Conservation (phyloP, 2,113 vertebrate genomes). For the Montifringilla adamsi region DNA sequence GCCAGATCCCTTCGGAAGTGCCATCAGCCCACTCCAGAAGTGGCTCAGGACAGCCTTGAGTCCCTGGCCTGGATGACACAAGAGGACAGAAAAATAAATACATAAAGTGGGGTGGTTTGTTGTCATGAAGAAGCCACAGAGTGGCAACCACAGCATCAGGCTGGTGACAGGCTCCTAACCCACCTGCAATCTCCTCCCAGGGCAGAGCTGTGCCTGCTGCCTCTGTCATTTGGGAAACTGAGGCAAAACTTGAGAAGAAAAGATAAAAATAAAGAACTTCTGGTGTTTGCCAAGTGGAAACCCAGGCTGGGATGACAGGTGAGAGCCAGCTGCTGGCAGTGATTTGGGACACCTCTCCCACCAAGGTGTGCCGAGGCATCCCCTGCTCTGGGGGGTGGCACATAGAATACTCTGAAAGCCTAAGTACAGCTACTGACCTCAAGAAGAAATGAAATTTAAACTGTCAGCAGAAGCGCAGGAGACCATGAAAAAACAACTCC, state of each 20-base stretch:
- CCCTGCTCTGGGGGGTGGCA: rapidly evolving
- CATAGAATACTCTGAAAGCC: neutral
- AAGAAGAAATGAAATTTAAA: conserved; percentile 34
- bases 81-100: neutral
- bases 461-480: conserved; percentile 22
- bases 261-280: neutral
- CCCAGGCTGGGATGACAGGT: neutral
- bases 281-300: neutral
- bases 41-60: neutral
- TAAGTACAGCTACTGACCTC: neutral
- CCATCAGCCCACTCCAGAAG: neutral
- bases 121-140: neutral
- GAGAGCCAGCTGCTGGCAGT: neutral
- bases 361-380: neutral
- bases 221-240: neutral
- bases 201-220: neutral
- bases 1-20: neutral
- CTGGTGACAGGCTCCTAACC: neutral
- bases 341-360: neutral
- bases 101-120: neutral
- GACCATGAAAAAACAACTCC: neutral
- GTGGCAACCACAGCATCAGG: neutral
- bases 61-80: neutral
- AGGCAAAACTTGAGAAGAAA: neutral
- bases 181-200: neutral